Evolutionary conservation across 2,113 vertebrate genomes (phyloP), one percentile per base, ranked within the genome.

Genomic region (Myodes glareolus): DNA sequence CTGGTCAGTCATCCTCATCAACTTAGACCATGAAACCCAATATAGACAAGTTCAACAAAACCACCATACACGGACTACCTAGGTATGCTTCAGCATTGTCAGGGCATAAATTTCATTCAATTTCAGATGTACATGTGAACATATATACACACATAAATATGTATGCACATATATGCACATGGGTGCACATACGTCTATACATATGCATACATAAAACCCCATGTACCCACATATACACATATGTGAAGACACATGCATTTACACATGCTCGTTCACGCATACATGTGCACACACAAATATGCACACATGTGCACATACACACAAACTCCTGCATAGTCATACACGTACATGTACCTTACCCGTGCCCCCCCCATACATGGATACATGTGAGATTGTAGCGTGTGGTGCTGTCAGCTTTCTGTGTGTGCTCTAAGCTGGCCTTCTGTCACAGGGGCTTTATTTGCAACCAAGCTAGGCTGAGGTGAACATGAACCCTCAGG

Each of bases 391-490:
- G 4, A 47, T 3, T 31, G 33, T 42, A 82, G 29, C 7, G 3
- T 39, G 14, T 85, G 42, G 47, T 42, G 6, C 39, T 11, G 16
- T 23, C 39, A 70, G 10, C 5, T 67, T 92, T 72, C 42, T 45
- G 17, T 16, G 33, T 17, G 70, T 86, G 61, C 7, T 85, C 93
- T 90, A 92, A 82, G 88, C 90, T 42, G 19, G 23, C 23, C 23
- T 85, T 39, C 70, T 96, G 39, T 92, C 67, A 52, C 3, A 33
- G 55, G 16, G 61, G 27, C 78, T 96, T 82, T 72, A 73, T 89
- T 94, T 97, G 70, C 52, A 86, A 89, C 1, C 63, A 58, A 78
- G 91, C 68, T 61, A 94, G 58, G 39, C 70, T 45, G 73, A 77
- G 21, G 21, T 27, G 73, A 90, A 77, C 42, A 85, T 6, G 45